Base-by-base conservation (phyloP, 1,140 invertebrate genomes). In the Lepidostoma basale region DNA sequence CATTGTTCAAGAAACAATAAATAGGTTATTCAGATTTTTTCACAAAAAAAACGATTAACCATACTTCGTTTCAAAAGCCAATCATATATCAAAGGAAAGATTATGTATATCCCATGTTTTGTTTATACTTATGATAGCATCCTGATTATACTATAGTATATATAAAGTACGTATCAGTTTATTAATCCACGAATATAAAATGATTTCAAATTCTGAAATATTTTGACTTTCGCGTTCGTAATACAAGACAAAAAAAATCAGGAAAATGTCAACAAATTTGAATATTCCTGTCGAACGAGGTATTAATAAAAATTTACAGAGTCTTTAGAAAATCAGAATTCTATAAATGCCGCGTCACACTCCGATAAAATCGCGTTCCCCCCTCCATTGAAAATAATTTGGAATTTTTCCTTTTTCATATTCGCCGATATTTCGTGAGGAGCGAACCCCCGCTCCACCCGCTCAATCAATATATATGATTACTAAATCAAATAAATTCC, bases 401-500 rank as follows among this genome's bases (percentile, higher is more conserved):
- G 20, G 20, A 22, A n/a, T 23, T 40, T 40, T 59, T 14, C 42
- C 28, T 59, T 59, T 23, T 18, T 33, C 26, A 59, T 59, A 59
- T 59, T 59, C 42, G 42, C 14, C 9, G 18, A 45, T 45, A 14
- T 59, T 25, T 42, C 39, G 20, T 6, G 45, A 33, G 30, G 18
- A 49, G 52, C 25, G 49, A n/a, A 44, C 62, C 62, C 39, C 25
- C 16, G 62, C 60, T 6, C 22, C 22, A 10, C 1, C 33, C 58
- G 25, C n/a, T 59, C 65, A 67, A 67, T 67, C 65, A 67, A 67
- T 67, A 63, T 59, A 52, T 67, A 67, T 67, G 65, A 67, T 67
- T 67, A 67, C 65, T 49, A 67, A 67, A 67, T 67, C 65, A 60
- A 67, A 67, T 67, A 33, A 59, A 67, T 67, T 67, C 65, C 40